These are phyloP conservation scores for Pterois miles DNA, from an alignment of 2,797 vertebrate species.

Conservation along the genomic window DNA sequence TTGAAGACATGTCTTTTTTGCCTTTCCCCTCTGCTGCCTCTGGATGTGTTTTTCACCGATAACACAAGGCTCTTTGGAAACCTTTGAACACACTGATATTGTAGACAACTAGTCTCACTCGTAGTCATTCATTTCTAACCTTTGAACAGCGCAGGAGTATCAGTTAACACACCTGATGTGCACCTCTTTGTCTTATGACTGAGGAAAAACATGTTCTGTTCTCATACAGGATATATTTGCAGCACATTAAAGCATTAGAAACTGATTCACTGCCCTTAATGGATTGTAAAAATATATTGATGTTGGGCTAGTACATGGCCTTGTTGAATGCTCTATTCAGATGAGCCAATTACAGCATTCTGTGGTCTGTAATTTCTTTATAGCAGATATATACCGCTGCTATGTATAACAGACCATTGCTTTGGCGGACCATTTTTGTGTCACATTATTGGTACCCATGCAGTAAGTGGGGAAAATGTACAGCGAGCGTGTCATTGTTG, in stretches of 20 bases:
- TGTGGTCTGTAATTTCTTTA: not conserved
- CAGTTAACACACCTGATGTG: slow-evolving; percentile 30
- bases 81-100: slow-evolving; percentile 53
- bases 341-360: not conserved
- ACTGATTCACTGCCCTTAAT: slow-evolving; percentile 5
- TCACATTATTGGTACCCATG: too few relatives aligned
- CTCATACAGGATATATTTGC: not conserved
- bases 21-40: slow-evolving; percentile 5
- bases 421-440: too few relatives aligned
- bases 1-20: slow-evolving; percentile 33
- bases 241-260: slow-evolving; percentile 2
- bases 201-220: not conserved
- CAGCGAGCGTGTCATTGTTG: too few relatives aligned
- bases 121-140: slow-evolving; percentile 49
- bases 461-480: too few relatives aligned
- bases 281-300: not conserved
- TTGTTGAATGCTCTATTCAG: not conserved
- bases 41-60: slow-evolving; percentile 41
- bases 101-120: slow-evolving; percentile 35
- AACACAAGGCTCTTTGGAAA: slow-evolving; percentile 33
- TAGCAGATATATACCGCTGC: not conserved
- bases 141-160: slow-evolving; percentile 31
- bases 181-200: slow-evolving; percentile 6
- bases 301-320: not conserved
- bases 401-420: not conserved